Evolutionary conservation across 2,888 invertebrate species (phyloP), one percentile per base, ranked within the genome.

Genomic region (Dimorphilus gyrociliatus): DNA sequence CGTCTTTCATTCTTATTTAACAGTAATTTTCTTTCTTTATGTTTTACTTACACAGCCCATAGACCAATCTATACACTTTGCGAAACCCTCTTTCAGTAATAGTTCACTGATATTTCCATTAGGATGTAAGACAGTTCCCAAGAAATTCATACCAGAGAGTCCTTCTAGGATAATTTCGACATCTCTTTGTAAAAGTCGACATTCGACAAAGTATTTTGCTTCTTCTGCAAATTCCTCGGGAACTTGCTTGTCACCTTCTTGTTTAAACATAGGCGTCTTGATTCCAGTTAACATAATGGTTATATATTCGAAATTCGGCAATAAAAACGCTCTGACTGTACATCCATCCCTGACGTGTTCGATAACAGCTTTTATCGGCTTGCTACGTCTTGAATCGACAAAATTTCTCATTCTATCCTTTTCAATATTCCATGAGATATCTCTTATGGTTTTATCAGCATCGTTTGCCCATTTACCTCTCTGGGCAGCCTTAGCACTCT

Each of bases 331-430:
- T 41, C 92, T 72, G 10, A 92, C 76, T 1, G 94, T 94, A 19
- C 88, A 88, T 0, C 94, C 94, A 65, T 97, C 94, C 33, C 90
- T 73, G 1, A 97, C 92, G 68, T 90, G 86, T 59, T 99, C 97
- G 46, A 97, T 79, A 34, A 97, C 75, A 26, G 92, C 90, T 62
- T 66, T 79, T 4, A 92, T 69, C 0, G 84, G 85, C 54, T 85
- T 80, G 21, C 78, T 76, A 38, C 76, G 77, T 41, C 74, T 74
- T 50, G 81, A 78, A 50, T 88, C 86, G 3, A 92, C 80, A 65
- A 76, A 73, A 29, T 72, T 71, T n/a, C n/a, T n/a, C n/a, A n/a
- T n/a, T 30, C 75, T 68, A n/a, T 76, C 73, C 55, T 82, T 82
- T 10, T 92, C 92, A 25, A 85, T 70, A 2, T 71, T 70, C 84